These are phyloP conservation scores for Oostethus manadensis DNA, from an alignment of 2,113 vertebrate species.

Conservation along the genomic window DNA sequence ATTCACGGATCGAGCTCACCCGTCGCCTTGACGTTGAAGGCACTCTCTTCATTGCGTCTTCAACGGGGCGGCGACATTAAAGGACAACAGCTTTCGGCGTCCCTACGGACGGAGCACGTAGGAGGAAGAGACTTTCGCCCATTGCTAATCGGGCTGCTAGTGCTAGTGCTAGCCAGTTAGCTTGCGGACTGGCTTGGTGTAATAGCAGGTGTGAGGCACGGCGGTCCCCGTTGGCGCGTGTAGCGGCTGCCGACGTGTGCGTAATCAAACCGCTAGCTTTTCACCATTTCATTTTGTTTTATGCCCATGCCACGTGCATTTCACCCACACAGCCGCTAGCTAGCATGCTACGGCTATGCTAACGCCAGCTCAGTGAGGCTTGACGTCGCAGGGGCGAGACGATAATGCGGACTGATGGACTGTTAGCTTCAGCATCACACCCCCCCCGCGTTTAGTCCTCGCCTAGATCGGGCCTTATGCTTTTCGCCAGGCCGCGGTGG, in stretches of 20 bases:
- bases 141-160: conserved; percentile 24
- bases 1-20: conserved; percentile 23
- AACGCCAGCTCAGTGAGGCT: conserved; percentile 56
- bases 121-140: conserved; percentile 24
- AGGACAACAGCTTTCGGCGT: conserved; percentile 21
- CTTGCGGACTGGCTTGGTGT: conserved; percentile 20
- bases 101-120: conserved; percentile 26
- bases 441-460: conserved; percentile 5
- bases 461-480: conserved; percentile 6
- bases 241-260: conserved; percentile 27
- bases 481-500: conserved; percentile 13
- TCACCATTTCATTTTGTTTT: not conserved
- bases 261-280: not conserved
- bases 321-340: conserved; percentile 31
- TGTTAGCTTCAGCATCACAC: conserved; percentile 22
- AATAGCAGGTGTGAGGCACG: conserved; percentile 26
- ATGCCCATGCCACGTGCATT: not conserved
- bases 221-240: conserved; percentile 20
- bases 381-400: conserved; percentile 34
- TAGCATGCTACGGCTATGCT: conserved; percentile 54
- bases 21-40: conserved; percentile 4
- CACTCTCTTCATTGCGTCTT: conserved; percentile 18
- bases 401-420: conserved; percentile 53
- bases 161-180: conserved; percentile 28
- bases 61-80: conserved; percentile 26